These are phyloP conservation scores for Daphoenositta chrysoptera DNA, from an alignment of 2,113 vertebrate genomes.

Conservation along the genomic window DNA sequence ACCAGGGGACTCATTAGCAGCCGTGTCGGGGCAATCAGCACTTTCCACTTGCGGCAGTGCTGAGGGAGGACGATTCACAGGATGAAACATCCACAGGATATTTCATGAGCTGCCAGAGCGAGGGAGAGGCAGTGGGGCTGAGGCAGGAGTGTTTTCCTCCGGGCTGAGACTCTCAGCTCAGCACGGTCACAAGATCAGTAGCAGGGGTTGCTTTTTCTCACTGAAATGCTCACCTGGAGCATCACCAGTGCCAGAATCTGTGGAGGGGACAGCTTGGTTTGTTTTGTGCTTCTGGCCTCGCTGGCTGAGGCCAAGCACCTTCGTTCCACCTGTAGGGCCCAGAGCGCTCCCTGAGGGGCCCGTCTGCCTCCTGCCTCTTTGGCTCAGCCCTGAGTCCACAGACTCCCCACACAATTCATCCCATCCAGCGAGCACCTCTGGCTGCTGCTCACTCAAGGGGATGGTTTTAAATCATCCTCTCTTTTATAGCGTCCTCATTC, in stretches of 20 bases:
- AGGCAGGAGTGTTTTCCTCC: not conserved
- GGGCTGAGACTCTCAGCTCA: not conserved
- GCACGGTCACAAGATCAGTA: not conserved
- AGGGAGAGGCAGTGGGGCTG: not conserved
- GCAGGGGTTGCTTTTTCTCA: not conserved
- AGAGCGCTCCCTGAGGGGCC: too few relatives aligned
- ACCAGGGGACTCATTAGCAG: not conserved
- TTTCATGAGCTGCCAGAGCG: not conserved
- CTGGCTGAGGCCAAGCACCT: not conserved
- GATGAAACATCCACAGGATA: not conserved
- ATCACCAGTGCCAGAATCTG: not conserved
- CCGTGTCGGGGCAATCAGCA: not conserved
- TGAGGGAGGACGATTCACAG: not conserved
- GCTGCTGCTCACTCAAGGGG: not conserved
- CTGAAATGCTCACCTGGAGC: not conserved
- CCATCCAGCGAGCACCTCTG: not conserved
- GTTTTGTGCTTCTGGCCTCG: not conserved
- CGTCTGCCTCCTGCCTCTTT: not conserved
- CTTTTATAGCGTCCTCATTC: not conserved
- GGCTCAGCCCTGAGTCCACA: not conserved
- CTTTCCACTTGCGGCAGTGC: not conserved
- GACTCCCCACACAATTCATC: not conserved
- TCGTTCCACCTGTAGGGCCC: not conserved
- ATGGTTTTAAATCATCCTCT: not conserved
- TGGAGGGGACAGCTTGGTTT: not conserved